Conservation (phyloP, 2,797 vertebrate species). For the Micrastur ruficollis region DNA sequence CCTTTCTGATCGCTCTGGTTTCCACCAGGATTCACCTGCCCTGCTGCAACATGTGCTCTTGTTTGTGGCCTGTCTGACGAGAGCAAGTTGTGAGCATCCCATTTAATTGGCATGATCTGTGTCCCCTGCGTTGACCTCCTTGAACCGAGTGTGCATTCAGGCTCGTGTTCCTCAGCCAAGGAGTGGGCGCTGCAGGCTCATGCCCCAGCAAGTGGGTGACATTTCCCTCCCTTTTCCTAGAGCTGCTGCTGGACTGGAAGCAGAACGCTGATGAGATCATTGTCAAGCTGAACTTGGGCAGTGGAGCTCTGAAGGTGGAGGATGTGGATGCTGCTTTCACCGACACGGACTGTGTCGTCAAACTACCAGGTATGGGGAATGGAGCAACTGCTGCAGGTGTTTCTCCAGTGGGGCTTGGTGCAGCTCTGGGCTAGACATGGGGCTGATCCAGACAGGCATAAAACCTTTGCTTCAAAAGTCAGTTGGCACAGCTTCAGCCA, state of each 20-base stretch:
- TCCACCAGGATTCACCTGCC: not conserved
- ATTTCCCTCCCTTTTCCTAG: constrained; percentile 63
- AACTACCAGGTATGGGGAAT: constrained; percentile 77
- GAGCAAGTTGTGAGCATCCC: not conserved
- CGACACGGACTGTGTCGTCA: constrained; percentile 86
- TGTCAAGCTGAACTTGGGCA: constrained; percentile 86
- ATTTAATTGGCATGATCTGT: not conserved
- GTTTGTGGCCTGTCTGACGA: not conserved
- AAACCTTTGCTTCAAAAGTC: not conserved
- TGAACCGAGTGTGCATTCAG: not conserved
- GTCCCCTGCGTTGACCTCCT: not conserved
- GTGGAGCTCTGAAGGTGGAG: constrained; percentile 79
- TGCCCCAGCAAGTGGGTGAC: not conserved
- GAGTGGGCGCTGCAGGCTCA: not conserved
- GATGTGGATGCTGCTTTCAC: constrained; percentile 87
- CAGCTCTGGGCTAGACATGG: not conserved
- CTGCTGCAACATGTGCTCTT: not conserved
- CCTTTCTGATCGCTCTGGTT: not conserved
- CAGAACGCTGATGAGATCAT: constrained; percentile 92
- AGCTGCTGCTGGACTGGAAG: constrained; percentile 93
- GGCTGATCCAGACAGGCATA: not conserved
- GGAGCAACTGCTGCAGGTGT: not conserved
- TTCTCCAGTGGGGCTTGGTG: not conserved
- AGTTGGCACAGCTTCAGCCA: not conserved
- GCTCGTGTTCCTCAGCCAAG: not conserved